A percentile compares a stretch with the other conserved stretches of the same genome.
Conservation (phyloP, 1,140 invertebrate species). For the Polypedilum vanderplanki region DNA sequence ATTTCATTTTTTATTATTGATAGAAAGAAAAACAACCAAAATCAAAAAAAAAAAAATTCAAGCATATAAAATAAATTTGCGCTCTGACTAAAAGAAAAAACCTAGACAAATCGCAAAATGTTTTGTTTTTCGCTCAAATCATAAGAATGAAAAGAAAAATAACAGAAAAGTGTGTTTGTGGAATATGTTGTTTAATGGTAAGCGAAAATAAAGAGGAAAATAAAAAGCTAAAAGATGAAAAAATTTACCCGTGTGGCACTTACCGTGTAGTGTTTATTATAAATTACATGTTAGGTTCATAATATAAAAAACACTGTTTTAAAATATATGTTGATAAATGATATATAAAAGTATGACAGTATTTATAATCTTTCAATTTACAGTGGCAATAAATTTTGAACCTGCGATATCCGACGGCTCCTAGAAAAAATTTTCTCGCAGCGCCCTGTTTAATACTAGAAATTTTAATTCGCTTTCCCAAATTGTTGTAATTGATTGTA, state of each 20-base stretch:
- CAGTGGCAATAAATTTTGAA: slow-evolving; percentile 31
- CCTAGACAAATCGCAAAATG: slow-evolving; percentile 41
- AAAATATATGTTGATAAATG: slow-evolving; percentile 37
- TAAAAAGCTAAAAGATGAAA: neutral
- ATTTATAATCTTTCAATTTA: too few relatives aligned
- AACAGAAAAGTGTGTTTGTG: neutral
- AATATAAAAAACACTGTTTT: too few relatives aligned
- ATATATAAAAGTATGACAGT: too few relatives aligned
- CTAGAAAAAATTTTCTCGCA: too few relatives aligned
- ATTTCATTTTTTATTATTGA: neutral
- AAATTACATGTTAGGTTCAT: slow-evolving; percentile 42
- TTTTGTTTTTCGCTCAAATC: neutral
- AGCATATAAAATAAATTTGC: neutral
- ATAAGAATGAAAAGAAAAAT: neutral
- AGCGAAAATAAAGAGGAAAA: neutral
- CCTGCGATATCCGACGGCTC: slow-evolving; percentile 35
- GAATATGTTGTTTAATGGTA: too few relatives aligned
- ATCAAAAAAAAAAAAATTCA: neutral
- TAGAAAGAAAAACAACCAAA: too few relatives aligned
- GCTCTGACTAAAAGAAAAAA: slow-evolving; percentile 41
- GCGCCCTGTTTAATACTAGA: slow-evolving; percentile 61
- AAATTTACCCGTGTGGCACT: too few relatives aligned
- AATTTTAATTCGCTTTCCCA: too few relatives aligned
- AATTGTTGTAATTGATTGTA: slow-evolving; percentile 44
- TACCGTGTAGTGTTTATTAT: too few relatives aligned